Evolutionary conservation across 53 echinoderm and acorn worm species (phyloP), one percentile per base, ranked within the genome.

Genomic region (Holothuria leucospilota): DNA sequence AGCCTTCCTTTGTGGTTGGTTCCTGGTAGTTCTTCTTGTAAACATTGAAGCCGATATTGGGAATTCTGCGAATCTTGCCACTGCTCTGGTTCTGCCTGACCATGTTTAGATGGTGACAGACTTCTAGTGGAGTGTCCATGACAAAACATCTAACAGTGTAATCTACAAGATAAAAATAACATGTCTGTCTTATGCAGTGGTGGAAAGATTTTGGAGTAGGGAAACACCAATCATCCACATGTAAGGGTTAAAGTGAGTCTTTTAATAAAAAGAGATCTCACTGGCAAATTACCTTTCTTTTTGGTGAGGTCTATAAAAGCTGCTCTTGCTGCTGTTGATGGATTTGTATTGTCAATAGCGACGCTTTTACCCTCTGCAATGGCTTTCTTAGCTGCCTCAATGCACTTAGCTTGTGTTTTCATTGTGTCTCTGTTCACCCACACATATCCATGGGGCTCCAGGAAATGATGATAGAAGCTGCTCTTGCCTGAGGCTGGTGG

Each of bases 401-500:
- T 64, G 61, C 96, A 96, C 67, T 96, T 96, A 21, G 92, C 90
- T 39, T 82, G 97, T 8, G 97, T 97, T 30, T 91, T 80, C 63
- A 97, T 82, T 4, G 97, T 95, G 81, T 97, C 97, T 65, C 95
- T 86, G 65, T 97, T 97, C 38, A 97, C 79, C 73, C 90, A 88
- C 11, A 82, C 77, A 75, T 97, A 97, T 30, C 95, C 95, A 62
- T 97, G 90, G 39, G 86, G 91, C 20, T 87, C 79, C 20, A 97
- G 85, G 65, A 71, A 91, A 41, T 86, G 73, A 87, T 72, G 66
- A 71, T 85, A 89, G 38, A 97, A 93, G 61, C 85, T 65, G 82
- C 96, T 96, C 86, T 96, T 96, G 28, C 96, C 96, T 2, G 94
- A 91, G 16, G 96, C 96, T 16, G 96, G 96, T 15, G 87, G 66